phyloP scores from a whole-genome alignment of 2,888 invertebrate species.

The Andrena camellia region DNA sequence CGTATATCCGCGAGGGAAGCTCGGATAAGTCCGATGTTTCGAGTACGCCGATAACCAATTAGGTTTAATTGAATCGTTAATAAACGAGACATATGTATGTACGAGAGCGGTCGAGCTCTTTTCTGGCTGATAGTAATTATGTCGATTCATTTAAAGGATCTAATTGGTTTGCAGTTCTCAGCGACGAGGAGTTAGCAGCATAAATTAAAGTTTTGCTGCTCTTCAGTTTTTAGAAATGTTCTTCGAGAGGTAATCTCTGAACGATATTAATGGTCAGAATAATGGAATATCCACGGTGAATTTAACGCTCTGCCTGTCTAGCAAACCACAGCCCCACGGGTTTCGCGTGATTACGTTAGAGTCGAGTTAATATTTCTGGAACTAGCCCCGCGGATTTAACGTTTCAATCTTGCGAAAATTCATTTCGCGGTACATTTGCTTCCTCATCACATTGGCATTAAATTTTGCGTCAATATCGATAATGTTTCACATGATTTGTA shows the following conservation, averaged over 20 bases:
- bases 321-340: neutral
- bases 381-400: constrained; percentile 10
- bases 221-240: neutral
- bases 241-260: neutral
- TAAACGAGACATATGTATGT: neutral
- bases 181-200: neutral
- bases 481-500: neutral
- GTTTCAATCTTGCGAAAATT: constrained; percentile 1
- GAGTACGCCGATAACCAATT: constrained; percentile 22
- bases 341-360: neutral
- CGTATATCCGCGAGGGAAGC: neutral
- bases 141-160: neutral
- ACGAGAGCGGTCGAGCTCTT: neutral
- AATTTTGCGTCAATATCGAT: neutral
- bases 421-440: neutral
- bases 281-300: constrained; percentile 4
- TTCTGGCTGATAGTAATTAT: neutral
- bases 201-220: neutral
- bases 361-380: constrained; percentile 30
- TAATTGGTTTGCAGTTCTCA: neutral
- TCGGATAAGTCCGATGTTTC: neutral
- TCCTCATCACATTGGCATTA: neutral
- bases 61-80: constrained; percentile 18
- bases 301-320: neutral
- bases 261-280: neutral